A percentile compares a stretch with the other conserved stretches of the same genome.
phyloP scores from a whole-genome alignment of 2,888 invertebrate genomes.

The Odontomyia ornata region DNA sequence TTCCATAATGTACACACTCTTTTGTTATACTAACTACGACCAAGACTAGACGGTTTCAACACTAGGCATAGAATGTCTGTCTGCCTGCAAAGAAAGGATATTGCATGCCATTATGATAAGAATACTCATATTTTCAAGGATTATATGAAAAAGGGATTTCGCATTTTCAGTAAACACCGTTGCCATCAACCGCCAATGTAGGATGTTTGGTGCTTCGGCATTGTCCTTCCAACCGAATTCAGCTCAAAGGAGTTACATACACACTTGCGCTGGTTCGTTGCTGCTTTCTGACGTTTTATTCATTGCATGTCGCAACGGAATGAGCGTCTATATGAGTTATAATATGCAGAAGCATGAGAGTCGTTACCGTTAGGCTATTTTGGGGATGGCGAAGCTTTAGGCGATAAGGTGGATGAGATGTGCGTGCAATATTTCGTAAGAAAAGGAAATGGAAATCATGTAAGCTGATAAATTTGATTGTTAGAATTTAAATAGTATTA shows the following conservation, averaged over 20 bases:
- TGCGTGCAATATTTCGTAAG: too few species aligned
- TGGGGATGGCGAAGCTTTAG: neutral
- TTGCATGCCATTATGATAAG: slow-evolving; percentile 37
- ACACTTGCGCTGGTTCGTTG: too few species aligned
- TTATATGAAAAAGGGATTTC: slow-evolving; percentile 47
- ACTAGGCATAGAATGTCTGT: slow-evolving; percentile 7
- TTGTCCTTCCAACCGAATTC: neutral
- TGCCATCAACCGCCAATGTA: neutral
- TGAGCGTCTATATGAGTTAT: neutral
- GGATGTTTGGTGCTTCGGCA: neutral
- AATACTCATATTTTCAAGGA: slow-evolving; percentile 47
- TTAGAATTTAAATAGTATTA: neutral
- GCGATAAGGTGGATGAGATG: too few species aligned
- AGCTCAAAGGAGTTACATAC: neutral
- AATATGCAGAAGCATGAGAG: neutral
- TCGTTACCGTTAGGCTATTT: neutral
- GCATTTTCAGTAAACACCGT: slow-evolving; percentile 40
- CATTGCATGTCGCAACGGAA: neutral
- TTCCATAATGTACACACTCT: neutral
- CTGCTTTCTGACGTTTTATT: neutral
- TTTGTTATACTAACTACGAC: neutral
- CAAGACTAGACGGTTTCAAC: neutral
- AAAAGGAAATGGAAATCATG: neutral
- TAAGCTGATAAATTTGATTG: slow-evolving; percentile 4
- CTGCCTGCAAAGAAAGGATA: slow-evolving; percentile 1